These are phyloP conservation scores for Charaxes varanes DNA, from an alignment of 1,140 invertebrate genomes.

Conservation along the genomic window DNA sequence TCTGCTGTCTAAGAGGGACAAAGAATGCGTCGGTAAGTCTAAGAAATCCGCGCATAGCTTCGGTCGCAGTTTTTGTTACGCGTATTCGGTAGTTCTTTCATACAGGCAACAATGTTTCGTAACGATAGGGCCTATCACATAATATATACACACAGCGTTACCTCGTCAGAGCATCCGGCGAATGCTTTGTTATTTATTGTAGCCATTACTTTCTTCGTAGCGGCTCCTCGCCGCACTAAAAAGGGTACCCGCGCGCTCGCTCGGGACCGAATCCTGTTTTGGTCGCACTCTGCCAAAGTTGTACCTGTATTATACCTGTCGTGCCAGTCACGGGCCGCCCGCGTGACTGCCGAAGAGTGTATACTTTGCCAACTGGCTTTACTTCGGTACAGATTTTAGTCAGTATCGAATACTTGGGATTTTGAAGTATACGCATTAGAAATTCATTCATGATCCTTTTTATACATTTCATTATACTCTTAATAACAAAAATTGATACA, in stretches of 20 bases:
- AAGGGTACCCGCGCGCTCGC: slow-evolving; percentile 42
- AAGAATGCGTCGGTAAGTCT: slow-evolving; percentile 58
- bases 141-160: neutral
- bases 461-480: too few relatives aligned
- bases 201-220: slow-evolving; percentile 55
- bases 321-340: too few relatives aligned
- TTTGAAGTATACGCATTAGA: too few relatives aligned
- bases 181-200: slow-evolving; percentile 32
- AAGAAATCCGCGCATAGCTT: slow-evolving; percentile 27
- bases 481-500: too few relatives aligned
- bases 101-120: slow-evolving; percentile 18
- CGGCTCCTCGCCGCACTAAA: slow-evolving; percentile 45
- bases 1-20: slow-evolving; percentile 76
- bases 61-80: slow-evolving; percentile 18
- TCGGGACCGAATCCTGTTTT: slow-evolving; percentile 58
- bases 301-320: too few relatives aligned
- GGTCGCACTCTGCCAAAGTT: slow-evolving; percentile 30
- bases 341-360: too few relatives aligned
- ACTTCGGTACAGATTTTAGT: too few relatives aligned
- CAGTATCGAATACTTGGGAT: too few relatives aligned
- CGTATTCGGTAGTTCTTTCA: slow-evolving; percentile 21
- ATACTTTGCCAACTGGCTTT: slow-evolving; percentile 16
- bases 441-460: too few relatives aligned
- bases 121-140: neutral
- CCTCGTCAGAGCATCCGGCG: neutral